Conservation (phyloP, 2,888 invertebrate genomes). For the Euclidia mi region DNA sequence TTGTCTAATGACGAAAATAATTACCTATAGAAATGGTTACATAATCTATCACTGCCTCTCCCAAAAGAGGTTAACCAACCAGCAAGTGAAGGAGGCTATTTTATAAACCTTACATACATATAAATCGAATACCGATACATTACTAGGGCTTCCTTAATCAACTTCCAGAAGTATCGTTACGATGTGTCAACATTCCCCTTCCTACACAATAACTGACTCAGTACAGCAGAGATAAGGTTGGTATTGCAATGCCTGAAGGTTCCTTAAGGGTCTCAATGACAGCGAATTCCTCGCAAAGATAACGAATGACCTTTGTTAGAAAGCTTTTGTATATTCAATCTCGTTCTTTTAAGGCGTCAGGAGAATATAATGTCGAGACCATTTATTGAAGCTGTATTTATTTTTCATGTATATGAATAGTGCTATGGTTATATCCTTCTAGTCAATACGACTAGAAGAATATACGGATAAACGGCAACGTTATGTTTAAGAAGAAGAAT, state of each 20-base stretch:
- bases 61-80: not conserved
- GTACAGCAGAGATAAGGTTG: not conserved
- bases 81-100: not conserved
- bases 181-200: not conserved
- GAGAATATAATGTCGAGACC: conserved; percentile 21
- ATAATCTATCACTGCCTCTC: not conserved
- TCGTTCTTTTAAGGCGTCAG: conserved; percentile 35
- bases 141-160: conserved; percentile 15
- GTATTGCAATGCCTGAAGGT: conserved; percentile 11
- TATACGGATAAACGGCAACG: too few species aligned
- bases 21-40: not conserved
- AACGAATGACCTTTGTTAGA: conserved; percentile 48
- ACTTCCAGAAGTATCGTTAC: conserved; percentile 8
- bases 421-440: too few species aligned
- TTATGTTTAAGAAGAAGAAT: too few species aligned
- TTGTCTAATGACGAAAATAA: not conserved
- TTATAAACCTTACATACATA: conserved; percentile 23
- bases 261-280: conserved; percentile 21
- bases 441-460: not conserved
- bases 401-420: conserved; percentile 6
- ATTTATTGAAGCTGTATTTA: conserved; percentile 23
- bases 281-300: conserved; percentile 23
- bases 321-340: conserved; percentile 49
- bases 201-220: conserved; percentile 12
- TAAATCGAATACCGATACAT: conserved; percentile 44